phyloP scores from a whole-genome alignment of 2,113 vertebrate species.

The Malaclemys terrapin region DNA sequence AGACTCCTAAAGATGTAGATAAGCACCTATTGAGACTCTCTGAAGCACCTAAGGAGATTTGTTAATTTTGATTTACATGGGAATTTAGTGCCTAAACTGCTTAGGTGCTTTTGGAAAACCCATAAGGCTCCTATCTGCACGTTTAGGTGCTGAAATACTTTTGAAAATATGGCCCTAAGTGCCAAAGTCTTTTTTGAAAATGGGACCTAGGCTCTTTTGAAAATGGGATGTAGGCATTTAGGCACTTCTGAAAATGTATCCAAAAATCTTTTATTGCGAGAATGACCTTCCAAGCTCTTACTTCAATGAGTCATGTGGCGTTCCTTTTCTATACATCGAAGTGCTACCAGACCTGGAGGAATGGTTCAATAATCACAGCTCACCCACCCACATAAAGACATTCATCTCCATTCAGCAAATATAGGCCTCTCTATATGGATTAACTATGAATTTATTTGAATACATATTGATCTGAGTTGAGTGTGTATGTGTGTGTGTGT shows the following conservation, averaged over 20 bases:
- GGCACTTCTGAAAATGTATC: neutral
- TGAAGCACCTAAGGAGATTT: neutral
- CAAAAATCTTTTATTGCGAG: neutral
- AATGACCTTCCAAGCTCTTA: too few species aligned
- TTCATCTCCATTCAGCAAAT: neutral
- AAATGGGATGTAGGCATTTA: neutral
- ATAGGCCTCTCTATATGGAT: neutral
- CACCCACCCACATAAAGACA: neutral
- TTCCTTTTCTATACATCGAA: neutral
- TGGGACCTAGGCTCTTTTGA: neutral
- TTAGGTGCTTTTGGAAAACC: neutral
- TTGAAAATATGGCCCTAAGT: neutral
- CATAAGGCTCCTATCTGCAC: neutral
- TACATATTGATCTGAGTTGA: neutral
- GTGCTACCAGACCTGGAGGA: neutral
- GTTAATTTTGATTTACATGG: rapidly evolving
- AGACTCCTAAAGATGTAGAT: neutral
- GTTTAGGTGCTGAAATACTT: neutral
- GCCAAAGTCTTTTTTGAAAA: neutral
- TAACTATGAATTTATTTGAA: neutral
- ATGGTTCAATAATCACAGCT: rapidly evolving
- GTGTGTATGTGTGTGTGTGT: too few species aligned
- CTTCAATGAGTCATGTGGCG: neutral
- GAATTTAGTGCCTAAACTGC: neutral
- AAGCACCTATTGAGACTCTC: neutral